Conservation (phyloP, 2,888 invertebrate genomes). For the Sinotaia quadrata region DNA sequence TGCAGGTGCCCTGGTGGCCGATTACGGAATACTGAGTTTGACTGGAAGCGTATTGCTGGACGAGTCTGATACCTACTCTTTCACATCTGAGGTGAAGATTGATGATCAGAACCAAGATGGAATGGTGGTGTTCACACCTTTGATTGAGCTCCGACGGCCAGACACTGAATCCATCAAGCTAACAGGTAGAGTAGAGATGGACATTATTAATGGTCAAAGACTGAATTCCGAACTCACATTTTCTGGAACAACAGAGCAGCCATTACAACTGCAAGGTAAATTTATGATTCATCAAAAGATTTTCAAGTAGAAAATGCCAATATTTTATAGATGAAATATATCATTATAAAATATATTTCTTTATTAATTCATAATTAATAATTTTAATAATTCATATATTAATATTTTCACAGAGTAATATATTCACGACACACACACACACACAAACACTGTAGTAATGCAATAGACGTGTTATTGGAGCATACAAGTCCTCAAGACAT, state of each 20-base stretch:
- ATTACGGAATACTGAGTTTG: constrained; percentile 45
- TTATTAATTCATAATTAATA: no score
- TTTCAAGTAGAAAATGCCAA: no score
- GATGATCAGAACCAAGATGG: constrained; percentile 41
- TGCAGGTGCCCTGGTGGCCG: constrained; percentile 45
- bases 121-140: constrained; percentile 47
- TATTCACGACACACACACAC: no score
- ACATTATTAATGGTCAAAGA: constrained; percentile 9
- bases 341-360: no score
- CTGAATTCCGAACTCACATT: constrained; percentile 46
- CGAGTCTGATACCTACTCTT: constrained; percentile 46
- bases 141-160: constrained; percentile 49
- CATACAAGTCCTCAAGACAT: no score
- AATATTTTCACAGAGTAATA: no score
- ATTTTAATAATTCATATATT: no score
- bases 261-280: constrained; percentile 50
- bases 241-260: constrained; percentile 42
- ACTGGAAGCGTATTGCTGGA: constrained; percentile 52
- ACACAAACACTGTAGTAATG: no score
- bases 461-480: no score
- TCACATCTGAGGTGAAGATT: constrained; percentile 53
- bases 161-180: constrained; percentile 46
- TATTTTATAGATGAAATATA: no score
- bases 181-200: constrained; percentile 39
- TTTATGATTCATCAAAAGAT: no score